Evolutionary conservation across 2,797 vertebrate species (phyloP).

Genomic region (Aselliscus stoliczkanus): DNA sequence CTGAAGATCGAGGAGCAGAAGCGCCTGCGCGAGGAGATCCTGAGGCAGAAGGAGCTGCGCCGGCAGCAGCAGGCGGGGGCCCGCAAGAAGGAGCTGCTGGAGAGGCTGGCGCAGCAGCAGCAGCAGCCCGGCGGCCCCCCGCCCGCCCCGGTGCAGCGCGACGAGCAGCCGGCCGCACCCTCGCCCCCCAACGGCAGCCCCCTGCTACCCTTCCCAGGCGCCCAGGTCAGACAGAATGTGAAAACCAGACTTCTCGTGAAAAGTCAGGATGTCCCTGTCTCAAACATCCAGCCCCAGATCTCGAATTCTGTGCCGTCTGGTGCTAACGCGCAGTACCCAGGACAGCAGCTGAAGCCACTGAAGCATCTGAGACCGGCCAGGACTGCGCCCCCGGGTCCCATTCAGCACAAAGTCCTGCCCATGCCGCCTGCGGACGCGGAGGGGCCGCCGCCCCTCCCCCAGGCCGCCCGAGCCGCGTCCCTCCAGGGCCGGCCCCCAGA

Average conservation of each 20-base stretch:
- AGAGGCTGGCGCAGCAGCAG: slow-evolving; percentile 89
- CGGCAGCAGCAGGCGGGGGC: slow-evolving; percentile 97
- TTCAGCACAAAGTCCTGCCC: slow-evolving; percentile 73
- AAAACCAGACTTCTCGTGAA: slow-evolving; percentile 83
- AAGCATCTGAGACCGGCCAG: slow-evolving; percentile 81
- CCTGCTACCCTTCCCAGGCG: slow-evolving; percentile 79
- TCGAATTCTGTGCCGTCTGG: slow-evolving; percentile 71
- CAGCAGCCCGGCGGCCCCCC: slow-evolving; percentile 75
- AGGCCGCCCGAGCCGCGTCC: slow-evolving; percentile 67
- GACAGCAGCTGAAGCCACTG: slow-evolving; percentile 82
- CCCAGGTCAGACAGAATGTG: slow-evolving; percentile 80
- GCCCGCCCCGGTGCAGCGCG: slow-evolving; percentile 69
- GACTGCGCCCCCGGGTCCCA: slow-evolving; percentile 72
- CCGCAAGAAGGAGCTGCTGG: slow-evolving; percentile 93
- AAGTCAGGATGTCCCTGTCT: slow-evolving; percentile 71
- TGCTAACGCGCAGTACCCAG: slow-evolving; percentile 74
- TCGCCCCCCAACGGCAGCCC: slow-evolving; percentile 79
- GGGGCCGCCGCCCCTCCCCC: slow-evolving; percentile 59
- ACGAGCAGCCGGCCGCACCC: slow-evolving; percentile 74
- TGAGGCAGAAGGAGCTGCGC: slow-evolving; percentile 93
- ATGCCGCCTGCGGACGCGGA: slow-evolving; percentile 65
- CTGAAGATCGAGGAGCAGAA: slow-evolving; percentile 98
- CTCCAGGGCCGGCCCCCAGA: slow-evolving; percentile 79
- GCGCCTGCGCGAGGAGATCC: slow-evolving; percentile 93
- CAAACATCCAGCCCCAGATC: slow-evolving; percentile 69